Percentiles rank a stretch among this genome's conserved stretches.
Evolutionary conservation across 1,140 invertebrate species (phyloP).

Genomic region (Mamestra configurata): DNA sequence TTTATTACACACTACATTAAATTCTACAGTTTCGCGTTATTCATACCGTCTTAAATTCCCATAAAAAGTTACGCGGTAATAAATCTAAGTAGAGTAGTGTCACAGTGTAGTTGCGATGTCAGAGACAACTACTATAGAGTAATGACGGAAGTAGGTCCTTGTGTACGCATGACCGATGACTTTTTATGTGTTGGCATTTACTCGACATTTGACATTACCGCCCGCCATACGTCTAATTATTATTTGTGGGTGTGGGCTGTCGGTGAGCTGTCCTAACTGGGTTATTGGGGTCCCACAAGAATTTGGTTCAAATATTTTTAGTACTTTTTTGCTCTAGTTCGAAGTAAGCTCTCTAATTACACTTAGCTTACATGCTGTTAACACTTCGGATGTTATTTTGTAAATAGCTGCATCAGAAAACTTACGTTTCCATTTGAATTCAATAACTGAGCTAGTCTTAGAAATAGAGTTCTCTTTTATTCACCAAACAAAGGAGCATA

Average conservation of each 20-base stretch:
- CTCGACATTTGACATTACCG: constrained; percentile 79
- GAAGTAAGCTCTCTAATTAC: neutral
- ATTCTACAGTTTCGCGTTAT: constrained; percentile 31
- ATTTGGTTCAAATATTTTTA: constrained; percentile 57
- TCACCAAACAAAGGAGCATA: neutral
- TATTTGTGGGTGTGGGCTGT: constrained; percentile 82
- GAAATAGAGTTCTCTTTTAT: neutral
- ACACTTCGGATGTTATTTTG: too few species aligned
- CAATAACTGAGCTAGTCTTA: too few species aligned
- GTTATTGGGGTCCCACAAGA: constrained; percentile 53
- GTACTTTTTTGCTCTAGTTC: neutral
- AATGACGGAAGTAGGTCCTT: constrained; percentile 46
- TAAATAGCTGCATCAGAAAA: too few species aligned
- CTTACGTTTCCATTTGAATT: too few species aligned
- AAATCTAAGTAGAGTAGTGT: constrained; percentile 4
- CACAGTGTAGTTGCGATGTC: constrained; percentile 1
- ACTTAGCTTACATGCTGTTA: too few species aligned
- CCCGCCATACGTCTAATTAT: constrained; percentile 78
- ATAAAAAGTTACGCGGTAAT: constrained; percentile 25
- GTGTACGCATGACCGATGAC: constrained; percentile 62
- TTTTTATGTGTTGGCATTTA: constrained; percentile 82
- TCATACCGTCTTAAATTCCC: constrained; percentile 18
- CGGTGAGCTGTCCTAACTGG: constrained; percentile 79
- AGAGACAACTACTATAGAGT: constrained; percentile 21
- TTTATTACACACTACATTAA: constrained; percentile 32